A percentile compares a stretch with the other conserved stretches of the same genome.
phyloP scores from a whole-genome alignment of 2,888 invertebrate genomes.

The Mesorhabditis spiculigera region DNA sequence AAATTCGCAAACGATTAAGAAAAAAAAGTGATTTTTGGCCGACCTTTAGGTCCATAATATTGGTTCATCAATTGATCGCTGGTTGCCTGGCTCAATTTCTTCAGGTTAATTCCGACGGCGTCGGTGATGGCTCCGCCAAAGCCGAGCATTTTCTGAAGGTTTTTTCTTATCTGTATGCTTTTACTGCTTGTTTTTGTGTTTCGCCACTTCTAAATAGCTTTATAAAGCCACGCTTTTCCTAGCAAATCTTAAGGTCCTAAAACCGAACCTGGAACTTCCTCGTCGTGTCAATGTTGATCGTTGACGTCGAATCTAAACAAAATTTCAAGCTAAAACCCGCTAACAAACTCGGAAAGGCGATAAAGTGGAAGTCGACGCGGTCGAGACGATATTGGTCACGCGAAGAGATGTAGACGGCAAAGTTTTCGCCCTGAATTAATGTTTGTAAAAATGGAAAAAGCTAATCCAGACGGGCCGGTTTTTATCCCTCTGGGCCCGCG shows the following conservation, averaged over 20 bases:
- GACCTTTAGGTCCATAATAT: slow-evolving; percentile 30
- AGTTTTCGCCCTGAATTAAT: not conserved
- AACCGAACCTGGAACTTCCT: too few relatives aligned
- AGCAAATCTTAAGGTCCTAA: too few relatives aligned
- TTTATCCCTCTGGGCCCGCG: too few relatives aligned
- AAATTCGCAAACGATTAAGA: too few relatives aligned
- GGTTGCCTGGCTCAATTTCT: slow-evolving; percentile 65
- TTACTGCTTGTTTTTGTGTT: too few relatives aligned
- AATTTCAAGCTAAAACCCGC: slow-evolving; percentile 10
- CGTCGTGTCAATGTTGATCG: too few relatives aligned
- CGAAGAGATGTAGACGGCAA: not conserved
- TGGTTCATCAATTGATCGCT: slow-evolving; percentile 58
- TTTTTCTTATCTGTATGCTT: too few relatives aligned
- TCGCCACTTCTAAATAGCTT: too few relatives aligned
- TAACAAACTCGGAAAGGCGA: not conserved
- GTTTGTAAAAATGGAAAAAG: too few relatives aligned
- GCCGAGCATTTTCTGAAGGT: slow-evolving; percentile 28
- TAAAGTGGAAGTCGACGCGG: slow-evolving; percentile 1
- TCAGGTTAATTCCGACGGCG: slow-evolving; percentile 71
- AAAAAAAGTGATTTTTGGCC: too few relatives aligned
- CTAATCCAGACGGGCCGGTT: too few relatives aligned
- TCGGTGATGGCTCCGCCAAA: slow-evolving; percentile 79
- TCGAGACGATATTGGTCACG: not conserved
- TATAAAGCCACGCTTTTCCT: too few relatives aligned
- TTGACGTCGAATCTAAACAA: slow-evolving; percentile 65